Conservation (phyloP, 1,140 invertebrate species). For the Drosophila ercepeae region DNA sequence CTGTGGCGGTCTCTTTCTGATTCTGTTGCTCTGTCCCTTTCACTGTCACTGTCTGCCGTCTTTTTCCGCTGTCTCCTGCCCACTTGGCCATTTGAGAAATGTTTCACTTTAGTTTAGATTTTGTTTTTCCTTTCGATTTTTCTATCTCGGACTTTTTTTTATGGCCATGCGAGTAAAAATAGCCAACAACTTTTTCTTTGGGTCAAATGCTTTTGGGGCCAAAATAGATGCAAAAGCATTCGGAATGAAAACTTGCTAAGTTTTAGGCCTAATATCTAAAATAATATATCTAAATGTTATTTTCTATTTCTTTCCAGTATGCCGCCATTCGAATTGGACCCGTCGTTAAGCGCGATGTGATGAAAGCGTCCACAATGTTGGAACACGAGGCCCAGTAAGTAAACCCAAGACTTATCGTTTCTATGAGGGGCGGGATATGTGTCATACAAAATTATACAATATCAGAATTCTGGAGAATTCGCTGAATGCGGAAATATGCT, state of each 20-base stretch:
- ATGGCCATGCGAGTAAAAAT: constrained; percentile 44
- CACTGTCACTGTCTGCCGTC: not conserved
- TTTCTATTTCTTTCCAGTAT: constrained; percentile 89
- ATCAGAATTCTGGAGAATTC: constrained; percentile 39
- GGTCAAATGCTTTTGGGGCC: constrained; percentile 39
- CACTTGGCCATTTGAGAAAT: constrained; percentile 26
- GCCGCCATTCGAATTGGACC: constrained; percentile 99
- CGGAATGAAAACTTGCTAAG: not conserved
- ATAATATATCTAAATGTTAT: not conserved
- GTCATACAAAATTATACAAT: constrained; percentile 19
- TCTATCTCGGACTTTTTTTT: constrained; percentile 31
- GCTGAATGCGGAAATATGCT: constrained; percentile 43
- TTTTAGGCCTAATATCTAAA: not conserved
- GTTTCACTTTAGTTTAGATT: constrained; percentile 45
- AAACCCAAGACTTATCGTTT: constrained; percentile 9
- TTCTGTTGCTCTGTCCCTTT: too few relatives aligned
- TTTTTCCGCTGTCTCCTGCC: not conserved
- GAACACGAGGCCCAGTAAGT: constrained; percentile 98
- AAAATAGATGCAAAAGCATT: too few relatives aligned
- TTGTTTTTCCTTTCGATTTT: constrained; percentile 16
- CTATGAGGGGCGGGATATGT: constrained; percentile 16
- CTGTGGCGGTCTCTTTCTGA: constrained; percentile 15
- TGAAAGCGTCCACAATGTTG: constrained; percentile 99
- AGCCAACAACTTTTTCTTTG: constrained; percentile 46
- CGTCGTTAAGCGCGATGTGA: constrained; percentile 99